Percentiles rank a stretch among this genome's conserved stretches.
Evolutionary conservation across 2,797 vertebrate genomes (phyloP).

Genomic region (Alosa sapidissima): DNA sequence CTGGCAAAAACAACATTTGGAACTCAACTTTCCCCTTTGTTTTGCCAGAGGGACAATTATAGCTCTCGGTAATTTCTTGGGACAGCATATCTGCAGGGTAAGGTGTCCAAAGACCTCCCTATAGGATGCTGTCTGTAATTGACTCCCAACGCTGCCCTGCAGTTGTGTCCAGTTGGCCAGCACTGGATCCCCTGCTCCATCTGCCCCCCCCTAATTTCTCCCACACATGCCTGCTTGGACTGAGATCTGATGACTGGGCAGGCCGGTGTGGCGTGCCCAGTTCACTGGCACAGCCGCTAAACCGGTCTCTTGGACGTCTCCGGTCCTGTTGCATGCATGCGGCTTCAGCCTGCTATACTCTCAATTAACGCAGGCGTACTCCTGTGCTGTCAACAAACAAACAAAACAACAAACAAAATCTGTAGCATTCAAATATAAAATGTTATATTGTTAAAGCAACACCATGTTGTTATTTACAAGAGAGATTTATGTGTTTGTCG

Average conservation of each 20-base stretch:
- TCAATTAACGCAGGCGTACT: not conserved
- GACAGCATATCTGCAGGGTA: slow-evolving; percentile 12
- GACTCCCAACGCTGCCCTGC: not conserved
- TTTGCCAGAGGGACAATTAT: slow-evolving; percentile 10
- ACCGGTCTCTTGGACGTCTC: not conserved
- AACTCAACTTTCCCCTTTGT: not conserved
- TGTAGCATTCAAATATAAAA: too few species aligned
- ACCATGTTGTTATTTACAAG: too few species aligned
- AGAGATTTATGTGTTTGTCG: too few species aligned
- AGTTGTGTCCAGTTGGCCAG: not conserved
- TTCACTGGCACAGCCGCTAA: not conserved
- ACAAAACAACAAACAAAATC: too few species aligned
- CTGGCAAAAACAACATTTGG: not conserved
- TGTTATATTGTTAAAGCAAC: too few species aligned
- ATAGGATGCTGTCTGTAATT: not conserved
- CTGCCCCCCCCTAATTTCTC: not conserved
- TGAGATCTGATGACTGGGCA: slow-evolving; percentile 22
- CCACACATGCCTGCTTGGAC: slow-evolving; percentile 18
- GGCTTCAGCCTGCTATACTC: not conserved
- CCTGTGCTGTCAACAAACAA: not conserved
- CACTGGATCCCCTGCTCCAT: not conserved
- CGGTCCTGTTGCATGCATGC: not conserved
- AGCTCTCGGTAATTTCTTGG: slow-evolving; percentile 5
- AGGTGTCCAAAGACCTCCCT: slow-evolving; percentile 8
- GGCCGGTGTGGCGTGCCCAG: not conserved